Conservation (phyloP, 2,113 vertebrate species). For the Trogon surrucura region DNA sequence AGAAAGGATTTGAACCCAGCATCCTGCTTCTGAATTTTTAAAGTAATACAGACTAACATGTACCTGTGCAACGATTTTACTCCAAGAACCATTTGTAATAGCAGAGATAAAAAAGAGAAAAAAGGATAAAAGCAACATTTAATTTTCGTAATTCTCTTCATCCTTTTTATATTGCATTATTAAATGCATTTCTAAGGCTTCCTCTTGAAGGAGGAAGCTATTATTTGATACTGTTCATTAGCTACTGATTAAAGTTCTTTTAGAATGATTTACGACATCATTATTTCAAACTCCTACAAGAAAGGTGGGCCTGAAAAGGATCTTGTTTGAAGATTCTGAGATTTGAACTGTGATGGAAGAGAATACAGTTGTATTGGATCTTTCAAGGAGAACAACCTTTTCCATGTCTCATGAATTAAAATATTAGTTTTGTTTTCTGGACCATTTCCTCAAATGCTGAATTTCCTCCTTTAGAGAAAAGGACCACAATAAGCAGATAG, state of each 20-base stretch:
- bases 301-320: background rate
- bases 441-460: background rate
- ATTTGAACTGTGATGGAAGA: background rate
- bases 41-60: background rate
- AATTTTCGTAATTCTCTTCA: background rate
- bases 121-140: background rate
- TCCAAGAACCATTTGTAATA: background rate
- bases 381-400: background rate
- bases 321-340: background rate
- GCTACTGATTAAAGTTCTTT: background rate
- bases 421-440: background rate
- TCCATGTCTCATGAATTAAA: background rate
- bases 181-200: background rate
- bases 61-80: background rate
- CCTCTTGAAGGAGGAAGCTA: background rate
- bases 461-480: background rate
- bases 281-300: slow-evolving; percentile 5
- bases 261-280: background rate
- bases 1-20: background rate
- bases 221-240: background rate
- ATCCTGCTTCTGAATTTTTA: background rate
- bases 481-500: background rate
- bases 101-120: background rate
- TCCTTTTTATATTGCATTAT: background rate
- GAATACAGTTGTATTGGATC: background rate